Evolutionary conservation across 2,113 vertebrate genomes (phyloP), one percentile per base, ranked within the genome.

Genomic region (Poeciliopsis turrubarensis): DNA sequence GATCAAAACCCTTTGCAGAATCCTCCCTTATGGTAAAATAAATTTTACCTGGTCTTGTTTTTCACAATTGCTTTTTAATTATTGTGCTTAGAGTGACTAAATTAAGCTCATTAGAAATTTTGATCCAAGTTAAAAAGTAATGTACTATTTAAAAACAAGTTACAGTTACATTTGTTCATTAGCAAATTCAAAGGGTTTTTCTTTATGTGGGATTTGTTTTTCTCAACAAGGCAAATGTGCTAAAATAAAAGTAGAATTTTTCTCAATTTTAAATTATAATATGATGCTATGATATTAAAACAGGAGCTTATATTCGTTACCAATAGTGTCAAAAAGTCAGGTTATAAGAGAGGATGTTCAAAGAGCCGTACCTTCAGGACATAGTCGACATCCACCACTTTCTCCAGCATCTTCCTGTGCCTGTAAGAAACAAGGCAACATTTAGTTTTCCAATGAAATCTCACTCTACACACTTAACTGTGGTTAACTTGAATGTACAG

Each of bases 331-430:
- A 47, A 54, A 2, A 54, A 54, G 0, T 54, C 22, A 54, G 22
- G 47, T 54, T 54, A 34, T 10, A 54, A 54, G 44, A 47, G 44
- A 47, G 5, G 44, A 47, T 17, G 15, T 47, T 47, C 5, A 47
- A 57, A n/a, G 29, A 39, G 13, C 2, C 14, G 44, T 47, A 97
- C 96, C 95, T 96, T 90, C 71, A 96, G 62, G 13, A 96, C 91
- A 10, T 92, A 79, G 41, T 96, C 94, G 64, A 96, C 80, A 34
- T 97, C 94, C 54, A 95, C 87, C 44, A 91, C 92, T 31, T 93
- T 93, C 70, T 94, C 94, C 54, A 96, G 91, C 63, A 94, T 80
- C 41, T 89, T 94, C 75, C 95, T 93, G 34, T 96, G 93, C 17
- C 94, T 95, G 89, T 68, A 8, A 77, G 12, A 82, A 73, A 80